These are phyloP conservation scores for Alentia gelatinosa DNA, from an alignment of 2,888 invertebrate species.

Conservation along the genomic window DNA sequence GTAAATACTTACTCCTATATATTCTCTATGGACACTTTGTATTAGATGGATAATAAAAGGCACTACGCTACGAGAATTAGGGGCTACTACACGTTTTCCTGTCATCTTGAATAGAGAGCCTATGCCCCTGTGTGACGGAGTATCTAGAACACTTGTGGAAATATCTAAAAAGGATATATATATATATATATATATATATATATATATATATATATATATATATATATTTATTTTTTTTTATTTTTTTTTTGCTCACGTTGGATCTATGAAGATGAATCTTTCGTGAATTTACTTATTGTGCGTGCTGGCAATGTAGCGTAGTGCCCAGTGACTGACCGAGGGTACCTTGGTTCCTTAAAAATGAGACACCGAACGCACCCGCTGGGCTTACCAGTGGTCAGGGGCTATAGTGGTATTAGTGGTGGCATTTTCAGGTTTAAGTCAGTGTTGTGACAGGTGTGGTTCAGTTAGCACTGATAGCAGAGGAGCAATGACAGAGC, in stretches of 20 bases:
- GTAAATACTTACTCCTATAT: not conserved
- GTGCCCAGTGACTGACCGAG: too few species aligned
- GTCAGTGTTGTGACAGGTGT: constrained; percentile 3
- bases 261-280: not conserved
- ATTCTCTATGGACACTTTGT: too few species aligned
- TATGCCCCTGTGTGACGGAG: too few species aligned
- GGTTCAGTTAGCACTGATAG: not conserved
- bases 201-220: not conserved
- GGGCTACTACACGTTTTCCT: not conserved
- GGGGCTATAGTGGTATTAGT: not conserved
- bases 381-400: not conserved
- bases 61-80: too few species aligned
- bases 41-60: too few species aligned
- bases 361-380: not conserved
- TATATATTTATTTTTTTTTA: not conserved
- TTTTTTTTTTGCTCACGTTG: not conserved
- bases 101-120: not conserved
- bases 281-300: not conserved
- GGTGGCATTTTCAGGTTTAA: not conserved
- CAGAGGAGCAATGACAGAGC: not conserved
- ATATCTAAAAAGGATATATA: too few species aligned
- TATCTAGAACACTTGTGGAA: too few species aligned
- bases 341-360: too few species aligned
- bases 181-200: not conserved
- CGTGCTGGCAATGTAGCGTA: too few species aligned